Percentiles rank a stretch among this genome's conserved stretches.
These are phyloP conservation scores for Otocyon megalotis DNA, from an alignment of 2,113 vertebrate species.

Conservation along the genomic window DNA sequence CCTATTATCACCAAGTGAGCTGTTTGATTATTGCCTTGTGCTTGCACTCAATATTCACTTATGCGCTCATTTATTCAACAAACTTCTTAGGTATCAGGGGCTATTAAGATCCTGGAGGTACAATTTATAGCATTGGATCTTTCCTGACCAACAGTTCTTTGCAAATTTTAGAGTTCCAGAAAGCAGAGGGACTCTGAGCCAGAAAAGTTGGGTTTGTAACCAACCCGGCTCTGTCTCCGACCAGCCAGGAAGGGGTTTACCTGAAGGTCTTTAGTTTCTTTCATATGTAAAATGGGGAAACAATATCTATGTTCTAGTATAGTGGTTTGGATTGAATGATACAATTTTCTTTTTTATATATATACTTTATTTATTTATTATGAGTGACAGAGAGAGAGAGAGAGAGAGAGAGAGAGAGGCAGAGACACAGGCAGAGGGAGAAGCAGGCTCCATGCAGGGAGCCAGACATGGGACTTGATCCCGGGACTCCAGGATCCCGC, in stretches of 20 bases:
- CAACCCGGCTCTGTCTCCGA: neutral
- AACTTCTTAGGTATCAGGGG: neutral
- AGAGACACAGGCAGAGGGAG: no score
- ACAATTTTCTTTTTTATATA: neutral
- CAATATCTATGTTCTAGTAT: neutral
- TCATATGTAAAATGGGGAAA: neutral
- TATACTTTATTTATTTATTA: no score
- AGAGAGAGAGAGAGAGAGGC: no score
- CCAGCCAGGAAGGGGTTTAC: neutral
- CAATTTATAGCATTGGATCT: neutral
- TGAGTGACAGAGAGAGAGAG: no score
- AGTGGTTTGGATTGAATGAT: neutral
- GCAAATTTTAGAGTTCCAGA: neutral
- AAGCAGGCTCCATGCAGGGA: no score
- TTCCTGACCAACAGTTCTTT: neutral
- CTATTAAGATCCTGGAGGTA: neutral
- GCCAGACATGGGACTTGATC: no score
- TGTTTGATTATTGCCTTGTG: neutral
- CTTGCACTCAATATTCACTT: neutral
- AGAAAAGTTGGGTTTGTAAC: slow-evolving; percentile 32
- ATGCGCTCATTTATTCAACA: neutral
- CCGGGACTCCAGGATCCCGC: no score
- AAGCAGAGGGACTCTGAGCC: neutral
- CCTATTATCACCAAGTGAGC: neutral
- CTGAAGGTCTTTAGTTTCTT: neutral